Conservation (phyloP, 2,113 vertebrate species). For the Ailurus styani region DNA sequence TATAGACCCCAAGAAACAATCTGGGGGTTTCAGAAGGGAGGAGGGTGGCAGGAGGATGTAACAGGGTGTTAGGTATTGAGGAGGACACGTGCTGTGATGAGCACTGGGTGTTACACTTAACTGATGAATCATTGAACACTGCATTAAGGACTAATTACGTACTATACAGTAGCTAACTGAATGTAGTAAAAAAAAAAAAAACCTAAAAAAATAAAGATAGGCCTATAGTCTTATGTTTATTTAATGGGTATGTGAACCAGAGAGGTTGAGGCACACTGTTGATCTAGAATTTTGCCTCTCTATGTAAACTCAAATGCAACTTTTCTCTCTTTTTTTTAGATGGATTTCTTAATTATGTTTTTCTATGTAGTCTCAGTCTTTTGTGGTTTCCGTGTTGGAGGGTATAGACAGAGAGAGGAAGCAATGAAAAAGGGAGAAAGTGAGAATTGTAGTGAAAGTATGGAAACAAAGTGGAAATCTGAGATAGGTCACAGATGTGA, state of each 20-base stretch:
- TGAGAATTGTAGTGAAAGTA: background rate
- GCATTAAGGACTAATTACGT: no score
- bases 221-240: background rate
- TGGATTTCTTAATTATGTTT: background rate
- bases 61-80: no score
- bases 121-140: no score
- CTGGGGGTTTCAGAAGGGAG: no score
- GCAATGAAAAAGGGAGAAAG: background rate
- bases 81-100: no score
- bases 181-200: no score
- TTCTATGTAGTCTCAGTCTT: background rate
- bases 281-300: background rate
- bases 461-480: background rate
- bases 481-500: background rate
- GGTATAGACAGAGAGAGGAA: background rate
- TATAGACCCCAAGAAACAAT: no score
- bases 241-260: background rate
- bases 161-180: no score
- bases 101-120: no score
- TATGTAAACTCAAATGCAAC: background rate
- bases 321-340: background rate
- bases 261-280: background rate
- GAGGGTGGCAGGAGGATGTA: no score
- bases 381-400: background rate
- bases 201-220: background rate